Conservation (phyloP, 2,888 invertebrate genomes). For the Eupelmus urozonus region DNA sequence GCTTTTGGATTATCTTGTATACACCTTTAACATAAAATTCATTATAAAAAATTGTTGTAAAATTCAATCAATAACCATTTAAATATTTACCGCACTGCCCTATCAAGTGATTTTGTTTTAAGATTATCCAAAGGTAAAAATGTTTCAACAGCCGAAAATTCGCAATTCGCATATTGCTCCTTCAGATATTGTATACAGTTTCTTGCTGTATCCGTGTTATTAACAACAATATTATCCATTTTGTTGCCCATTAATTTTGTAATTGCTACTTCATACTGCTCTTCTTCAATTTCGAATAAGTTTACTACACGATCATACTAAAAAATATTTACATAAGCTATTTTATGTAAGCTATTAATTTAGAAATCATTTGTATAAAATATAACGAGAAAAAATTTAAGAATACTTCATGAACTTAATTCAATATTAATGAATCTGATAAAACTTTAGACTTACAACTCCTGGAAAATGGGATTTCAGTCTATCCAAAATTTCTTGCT, state of each 20-base stretch:
- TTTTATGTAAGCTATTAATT: no score
- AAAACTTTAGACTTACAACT: conserved; percentile 78
- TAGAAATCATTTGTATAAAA: background rate
- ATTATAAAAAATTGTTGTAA: background rate
- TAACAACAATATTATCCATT: conserved; percentile 98
- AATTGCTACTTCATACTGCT: conserved; percentile 91
- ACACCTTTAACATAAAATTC: conserved; percentile 12
- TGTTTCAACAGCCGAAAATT: conserved; percentile 88
- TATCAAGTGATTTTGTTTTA: conserved; percentile 84
- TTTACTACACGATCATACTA: conserved; percentile 47
- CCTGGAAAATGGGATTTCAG: conserved; percentile 83
- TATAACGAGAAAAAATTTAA: no score
- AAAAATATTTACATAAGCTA: no score
- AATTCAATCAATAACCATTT: background rate
- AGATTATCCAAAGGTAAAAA: conserved; percentile 96
- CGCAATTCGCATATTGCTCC: conserved; percentile 86
- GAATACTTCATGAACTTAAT: no score
- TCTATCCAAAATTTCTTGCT: conserved; percentile 65
- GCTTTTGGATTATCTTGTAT: conserved; percentile 14
- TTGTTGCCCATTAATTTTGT: conserved; percentile 97
- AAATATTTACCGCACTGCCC: conserved; percentile 29
- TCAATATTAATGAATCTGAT: background rate
- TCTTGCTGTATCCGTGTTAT: conserved; percentile 94
- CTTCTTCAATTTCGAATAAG: conserved; percentile 2
- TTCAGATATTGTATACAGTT: conserved; percentile 95